These are phyloP conservation scores for Triplophysa siluroides DNA, from an alignment of 2,113 vertebrate genomes.

Conservation along the genomic window DNA sequence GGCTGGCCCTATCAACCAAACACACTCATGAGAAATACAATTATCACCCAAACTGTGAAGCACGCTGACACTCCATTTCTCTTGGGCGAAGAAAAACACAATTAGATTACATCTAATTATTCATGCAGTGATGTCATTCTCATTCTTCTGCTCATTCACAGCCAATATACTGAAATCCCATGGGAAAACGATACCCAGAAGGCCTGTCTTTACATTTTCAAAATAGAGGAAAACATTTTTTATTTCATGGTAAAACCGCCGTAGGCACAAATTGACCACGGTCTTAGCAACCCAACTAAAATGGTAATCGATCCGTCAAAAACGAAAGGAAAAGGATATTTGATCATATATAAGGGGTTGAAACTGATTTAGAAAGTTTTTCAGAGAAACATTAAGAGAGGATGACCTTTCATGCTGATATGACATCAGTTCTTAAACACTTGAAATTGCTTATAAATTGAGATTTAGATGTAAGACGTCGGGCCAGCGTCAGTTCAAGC, in stretches of 20 bases:
- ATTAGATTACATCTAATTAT: constrained; percentile 39
- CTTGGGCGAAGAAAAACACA: constrained; percentile 3
- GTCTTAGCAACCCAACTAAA: too few species aligned
- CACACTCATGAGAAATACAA: constrained; percentile 27
- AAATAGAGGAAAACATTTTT: too few species aligned
- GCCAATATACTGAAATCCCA: not conserved
- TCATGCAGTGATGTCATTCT: constrained; percentile 19
- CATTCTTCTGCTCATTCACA: constrained; percentile 1
- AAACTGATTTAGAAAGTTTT: not conserved
- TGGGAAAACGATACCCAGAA: not conserved
- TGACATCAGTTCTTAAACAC: not conserved
- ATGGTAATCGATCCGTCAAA: too few species aligned
- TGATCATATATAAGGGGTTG: not conserved
- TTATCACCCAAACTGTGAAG: constrained; percentile 26
- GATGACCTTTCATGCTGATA: not conserved
- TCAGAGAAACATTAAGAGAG: not conserved
- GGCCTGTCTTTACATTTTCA: not conserved
- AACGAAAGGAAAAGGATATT: too few species aligned
- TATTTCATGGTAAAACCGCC: too few species aligned
- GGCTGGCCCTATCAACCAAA: constrained; percentile 15
- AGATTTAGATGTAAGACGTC: not conserved
- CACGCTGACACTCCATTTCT: constrained; percentile 17
- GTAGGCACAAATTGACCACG: too few species aligned
- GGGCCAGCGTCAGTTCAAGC: not conserved
- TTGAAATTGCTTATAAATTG: not conserved